Percentiles rank a stretch among this genome's conserved stretches.
Conservation (phyloP, 2,113 vertebrate genomes). For the Hiodon tergisus region DNA sequence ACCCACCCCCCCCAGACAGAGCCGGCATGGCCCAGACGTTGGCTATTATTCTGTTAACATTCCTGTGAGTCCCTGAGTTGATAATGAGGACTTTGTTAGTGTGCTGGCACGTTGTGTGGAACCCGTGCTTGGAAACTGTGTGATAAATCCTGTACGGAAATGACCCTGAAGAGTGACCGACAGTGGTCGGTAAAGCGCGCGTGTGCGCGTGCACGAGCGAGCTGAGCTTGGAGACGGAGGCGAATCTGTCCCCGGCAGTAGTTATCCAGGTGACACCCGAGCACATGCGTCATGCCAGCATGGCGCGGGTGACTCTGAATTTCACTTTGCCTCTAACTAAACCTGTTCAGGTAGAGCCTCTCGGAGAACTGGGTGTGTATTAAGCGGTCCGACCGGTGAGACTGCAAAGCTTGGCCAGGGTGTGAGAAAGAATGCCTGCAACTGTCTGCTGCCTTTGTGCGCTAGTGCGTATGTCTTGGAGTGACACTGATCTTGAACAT, state of each 20-base stretch:
- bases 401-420: constrained; percentile 50
- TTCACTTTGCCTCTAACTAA: constrained; percentile 10
- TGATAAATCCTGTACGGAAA: neutral
- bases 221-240: neutral
- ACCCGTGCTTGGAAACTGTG: neutral
- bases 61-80: constrained; percentile 26
- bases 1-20: constrained; percentile 18
- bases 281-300: neutral
- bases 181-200: neutral
- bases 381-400: constrained; percentile 61
- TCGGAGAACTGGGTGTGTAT: constrained; percentile 34
- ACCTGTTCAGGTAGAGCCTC: constrained; percentile 39
- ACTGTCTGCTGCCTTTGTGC: constrained; percentile 20
- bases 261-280: neutral
- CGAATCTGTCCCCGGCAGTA: neutral
- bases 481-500: constrained; percentile 13
- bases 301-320: neutral
- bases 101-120: neutral
- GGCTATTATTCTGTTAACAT: constrained; percentile 15
- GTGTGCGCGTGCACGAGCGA: too few relatives aligned
- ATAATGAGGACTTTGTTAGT: constrained; percentile 24
- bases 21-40: constrained; percentile 30
- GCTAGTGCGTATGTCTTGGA: constrained; percentile 21
- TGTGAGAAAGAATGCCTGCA: constrained; percentile 43
- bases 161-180: neutral